Base-by-base conservation (phyloP, 2,797 vertebrate genomes). In the Tauraco hartlaubi region DNA sequence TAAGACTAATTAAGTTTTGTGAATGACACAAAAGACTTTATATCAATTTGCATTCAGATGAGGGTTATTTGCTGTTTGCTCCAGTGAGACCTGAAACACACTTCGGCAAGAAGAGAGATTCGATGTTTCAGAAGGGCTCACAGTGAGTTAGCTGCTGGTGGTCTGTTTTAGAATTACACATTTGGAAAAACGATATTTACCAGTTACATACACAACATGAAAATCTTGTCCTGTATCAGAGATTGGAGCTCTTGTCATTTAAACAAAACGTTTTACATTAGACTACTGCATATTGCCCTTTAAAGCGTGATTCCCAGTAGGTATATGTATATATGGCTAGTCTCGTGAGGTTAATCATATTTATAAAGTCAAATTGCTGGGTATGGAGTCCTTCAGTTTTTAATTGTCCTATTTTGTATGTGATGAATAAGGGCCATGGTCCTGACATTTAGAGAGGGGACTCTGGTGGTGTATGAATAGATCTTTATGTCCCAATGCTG, bases 1-100 rank as follows among this genome's bases (percentile, higher is more conserved):
- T 69, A 82, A 92, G 81, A 91, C 51, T 82, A 82, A 92, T 82
- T 91, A 82, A n/a, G 31, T 44, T 94, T 82, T 66, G n/a, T 91
- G 94, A 89, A 52, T 48, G 59, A 44, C 84, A 94, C 31, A 63
- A 46, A 91, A 89, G 58, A 73, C 43, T 88, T 91, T 14, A 17
- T 79, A 52, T 82, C 63, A 48, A 9, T 91, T 92, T 91, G 48
- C 81, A 89, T 87, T 94, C 63, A 69, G 72, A 71, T 87, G 67
- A 91, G 67, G 52, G 48, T 44, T 82, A 63, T 89, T 91, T 89
- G 55, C 81, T 85, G 29, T 39, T 89, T 4, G 5, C 51, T 95
- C 74, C 86, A 87, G 51, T 52, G 89, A 72, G 74, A 85, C 17
- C 81, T 72, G 43, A 66, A 79, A 79, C 78, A 33, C 11, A 19